A percentile compares a stretch with the other conserved stretches of the same genome.
Evolutionary conservation across 2,888 invertebrate species (phyloP).

Genomic region (Rhingia rostrata): DNA sequence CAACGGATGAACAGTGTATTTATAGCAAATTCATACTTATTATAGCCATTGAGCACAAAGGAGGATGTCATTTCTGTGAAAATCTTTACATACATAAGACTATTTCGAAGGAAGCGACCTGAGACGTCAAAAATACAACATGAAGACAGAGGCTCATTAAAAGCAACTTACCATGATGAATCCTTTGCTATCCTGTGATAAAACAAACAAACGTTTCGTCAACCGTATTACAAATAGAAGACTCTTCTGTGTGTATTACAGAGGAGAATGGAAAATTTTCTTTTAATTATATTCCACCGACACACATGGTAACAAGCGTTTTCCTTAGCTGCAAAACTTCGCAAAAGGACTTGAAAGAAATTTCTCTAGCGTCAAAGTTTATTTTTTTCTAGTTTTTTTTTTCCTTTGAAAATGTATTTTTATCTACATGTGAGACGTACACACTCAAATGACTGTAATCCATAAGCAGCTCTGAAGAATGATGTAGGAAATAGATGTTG

Average conservation of each 20-base stretch:
- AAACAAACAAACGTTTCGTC: not conserved
- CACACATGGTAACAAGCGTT: conserved; percentile 12
- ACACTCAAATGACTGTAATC: conserved; percentile 46
- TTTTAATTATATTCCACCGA: conserved; percentile 10
- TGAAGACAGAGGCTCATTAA: not conserved
- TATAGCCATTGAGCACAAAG: too few species aligned
- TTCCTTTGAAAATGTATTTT: not conserved
- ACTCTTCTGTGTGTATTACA: not conserved
- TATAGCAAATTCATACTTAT: not conserved
- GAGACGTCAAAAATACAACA: not conserved
- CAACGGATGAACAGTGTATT: conserved; percentile 22
- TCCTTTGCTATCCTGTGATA: not conserved
- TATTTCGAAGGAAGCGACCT: not conserved
- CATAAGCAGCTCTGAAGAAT: conserved; percentile 19
- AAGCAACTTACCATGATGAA: not conserved
- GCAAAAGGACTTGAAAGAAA: conserved; percentile 33
- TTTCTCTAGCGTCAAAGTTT: conserved; percentile 10
- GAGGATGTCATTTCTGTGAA: too few species aligned
- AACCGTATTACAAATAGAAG: conserved; percentile 8
- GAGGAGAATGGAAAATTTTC: not conserved
- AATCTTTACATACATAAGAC: not conserved
- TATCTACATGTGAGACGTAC: conserved; percentile 16
- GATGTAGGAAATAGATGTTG: conserved; percentile 2
- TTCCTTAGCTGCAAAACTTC: conserved; percentile 26
- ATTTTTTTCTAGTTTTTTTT: not conserved